Conservation (phyloP, 2,797 vertebrate genomes). For the Acipenser oxyrinchus region DNA sequence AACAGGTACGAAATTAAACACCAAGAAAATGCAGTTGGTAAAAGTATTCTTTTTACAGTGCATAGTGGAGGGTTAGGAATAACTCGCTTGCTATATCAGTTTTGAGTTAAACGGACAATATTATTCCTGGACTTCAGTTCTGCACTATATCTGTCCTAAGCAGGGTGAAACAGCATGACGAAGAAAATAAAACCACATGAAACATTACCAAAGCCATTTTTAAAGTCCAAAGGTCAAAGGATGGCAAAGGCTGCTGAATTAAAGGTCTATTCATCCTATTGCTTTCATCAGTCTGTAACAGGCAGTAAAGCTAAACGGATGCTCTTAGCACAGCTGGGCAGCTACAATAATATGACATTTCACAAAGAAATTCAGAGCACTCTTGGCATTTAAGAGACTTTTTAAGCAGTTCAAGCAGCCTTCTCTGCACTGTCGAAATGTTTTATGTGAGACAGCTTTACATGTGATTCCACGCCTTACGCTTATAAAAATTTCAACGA, state of each 20-base stretch:
- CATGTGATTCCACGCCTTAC: conserved; percentile 20
- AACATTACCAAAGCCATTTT: conserved; percentile 59
- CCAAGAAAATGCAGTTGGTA: too few species aligned
- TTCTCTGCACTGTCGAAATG: conserved; percentile 31
- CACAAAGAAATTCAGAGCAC: conserved; percentile 62
- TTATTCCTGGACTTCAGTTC: neutral
- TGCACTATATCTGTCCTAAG: neutral
- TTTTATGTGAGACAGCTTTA: conserved; percentile 34
- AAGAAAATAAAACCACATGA: conserved; percentile 37
- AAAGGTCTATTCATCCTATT: conserved; percentile 44
- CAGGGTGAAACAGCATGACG: neutral
- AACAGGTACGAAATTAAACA: too few species aligned
- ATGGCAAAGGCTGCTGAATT: conserved; percentile 66
- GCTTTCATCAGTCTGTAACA: conserved; percentile 63
- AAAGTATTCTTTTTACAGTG: too few species aligned
- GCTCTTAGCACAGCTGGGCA: conserved; percentile 56
- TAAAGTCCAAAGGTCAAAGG: conserved; percentile 67
- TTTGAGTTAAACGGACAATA: neutral
- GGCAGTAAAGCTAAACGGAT: conserved; percentile 42
- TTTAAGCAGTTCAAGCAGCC: conserved; percentile 56
- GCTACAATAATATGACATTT: conserved; percentile 62
- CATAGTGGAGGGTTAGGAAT: too few species aligned
- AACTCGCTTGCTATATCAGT: too few species aligned
- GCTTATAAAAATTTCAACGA: conserved; percentile 24
- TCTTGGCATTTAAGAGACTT: conserved; percentile 68